Evolutionary conservation across 1,140 invertebrate species (phyloP).

Genomic region (Contarinia nasturtii): DNA sequence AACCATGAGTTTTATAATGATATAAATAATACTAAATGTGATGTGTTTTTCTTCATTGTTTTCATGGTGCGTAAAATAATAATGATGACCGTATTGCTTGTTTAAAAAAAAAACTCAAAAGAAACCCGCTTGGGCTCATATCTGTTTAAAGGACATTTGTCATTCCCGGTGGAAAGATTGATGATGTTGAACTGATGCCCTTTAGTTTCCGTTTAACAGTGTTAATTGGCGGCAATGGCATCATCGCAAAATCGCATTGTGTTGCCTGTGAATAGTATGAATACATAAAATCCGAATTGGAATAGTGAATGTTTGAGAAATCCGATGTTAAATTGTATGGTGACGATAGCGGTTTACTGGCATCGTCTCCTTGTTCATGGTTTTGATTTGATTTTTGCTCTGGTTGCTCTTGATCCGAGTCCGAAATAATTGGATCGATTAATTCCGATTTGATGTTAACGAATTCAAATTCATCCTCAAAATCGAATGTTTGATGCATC

Average conservation of each 20-base stretch:
- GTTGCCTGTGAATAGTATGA: background rate
- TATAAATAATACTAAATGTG: no score
- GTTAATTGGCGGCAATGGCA: background rate
- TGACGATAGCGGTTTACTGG: background rate
- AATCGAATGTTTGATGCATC: conserved; percentile 1
- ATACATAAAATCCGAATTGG: background rate
- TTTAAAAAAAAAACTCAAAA: no score
- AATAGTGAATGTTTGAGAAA: background rate
- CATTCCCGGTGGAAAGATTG: background rate
- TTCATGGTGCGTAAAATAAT: no score
- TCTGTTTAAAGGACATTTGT: background rate
- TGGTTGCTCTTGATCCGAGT: background rate
- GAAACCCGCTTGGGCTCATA: background rate
- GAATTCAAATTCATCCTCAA: background rate
- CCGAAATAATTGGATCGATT: no score
- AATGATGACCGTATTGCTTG: no score
- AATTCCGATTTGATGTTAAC: no score
- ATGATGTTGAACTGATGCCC: background rate
- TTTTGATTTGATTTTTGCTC: background rate
- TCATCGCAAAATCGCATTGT: background rate
- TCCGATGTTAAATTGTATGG: background rate
- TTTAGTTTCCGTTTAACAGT: background rate
- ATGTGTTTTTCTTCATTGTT: no score
- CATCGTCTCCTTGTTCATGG: background rate
- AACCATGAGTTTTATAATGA: no score